Evolutionary conservation across 2,797 vertebrate species (phyloP).

Genomic region (Fundulus diaphanus): DNA sequence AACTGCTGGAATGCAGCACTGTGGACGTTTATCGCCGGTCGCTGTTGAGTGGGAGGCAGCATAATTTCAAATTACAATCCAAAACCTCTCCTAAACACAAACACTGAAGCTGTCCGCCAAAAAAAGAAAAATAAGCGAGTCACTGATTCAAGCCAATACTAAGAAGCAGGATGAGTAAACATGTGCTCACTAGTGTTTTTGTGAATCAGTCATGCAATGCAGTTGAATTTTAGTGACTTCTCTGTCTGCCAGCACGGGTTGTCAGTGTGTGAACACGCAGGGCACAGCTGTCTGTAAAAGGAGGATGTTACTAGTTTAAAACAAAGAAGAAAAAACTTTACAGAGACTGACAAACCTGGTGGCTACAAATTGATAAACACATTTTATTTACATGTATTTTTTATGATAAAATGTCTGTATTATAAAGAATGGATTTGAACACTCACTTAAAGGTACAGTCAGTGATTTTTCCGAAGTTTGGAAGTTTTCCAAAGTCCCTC

Average conservation of each 20-base stretch:
- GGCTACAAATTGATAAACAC: neutral
- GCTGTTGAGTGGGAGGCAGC: slow-evolving; percentile 7
- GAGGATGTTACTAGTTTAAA: neutral
- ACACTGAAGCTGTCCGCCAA: slow-evolving; percentile 1
- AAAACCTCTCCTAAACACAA: slow-evolving; percentile 9
- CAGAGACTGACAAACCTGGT: neutral
- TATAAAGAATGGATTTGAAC: neutral
- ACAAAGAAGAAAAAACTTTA: neutral
- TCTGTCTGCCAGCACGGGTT: slow-evolving; percentile 29
- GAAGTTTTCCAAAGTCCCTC: too few relatives aligned
- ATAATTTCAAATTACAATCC: slow-evolving; percentile 14
- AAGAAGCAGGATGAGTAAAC: slow-evolving; percentile 28
- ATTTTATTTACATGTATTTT: neutral
- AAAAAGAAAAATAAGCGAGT: neutral
- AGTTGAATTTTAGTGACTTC: slow-evolving; percentile 41
- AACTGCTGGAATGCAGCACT: slow-evolving; percentile 10
- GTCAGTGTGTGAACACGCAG: slow-evolving; percentile 17
- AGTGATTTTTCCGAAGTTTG: too few relatives aligned
- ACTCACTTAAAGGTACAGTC: too few relatives aligned
- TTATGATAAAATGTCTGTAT: neutral
- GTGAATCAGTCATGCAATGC: slow-evolving; percentile 35
- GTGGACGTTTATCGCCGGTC: slow-evolving; percentile 13
- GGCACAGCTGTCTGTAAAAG: slow-evolving; percentile 7
- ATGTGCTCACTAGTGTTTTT: slow-evolving; percentile 4
- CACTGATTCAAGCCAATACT: slow-evolving; percentile 1